Conservation (phyloP, 2,113 vertebrate genomes). For the Eclectus roratus region DNA sequence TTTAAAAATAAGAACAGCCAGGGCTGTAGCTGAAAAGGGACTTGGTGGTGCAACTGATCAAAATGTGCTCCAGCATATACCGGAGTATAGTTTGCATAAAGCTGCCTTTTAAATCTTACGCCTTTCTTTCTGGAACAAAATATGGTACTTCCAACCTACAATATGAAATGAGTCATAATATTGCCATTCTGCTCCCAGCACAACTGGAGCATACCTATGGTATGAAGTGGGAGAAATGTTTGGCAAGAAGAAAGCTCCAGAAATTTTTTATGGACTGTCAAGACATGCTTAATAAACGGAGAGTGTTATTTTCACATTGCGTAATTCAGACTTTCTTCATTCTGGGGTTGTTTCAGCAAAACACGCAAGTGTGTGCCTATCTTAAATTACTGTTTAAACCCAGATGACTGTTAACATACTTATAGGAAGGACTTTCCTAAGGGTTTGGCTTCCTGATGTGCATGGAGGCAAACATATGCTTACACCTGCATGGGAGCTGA, state of each 20-base stretch:
- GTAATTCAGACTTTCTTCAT: slow-evolving; percentile 17
- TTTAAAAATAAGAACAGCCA: slow-evolving; percentile 7
- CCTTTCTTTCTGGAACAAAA: slow-evolving; percentile 44
- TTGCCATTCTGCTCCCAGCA: slow-evolving; percentile 50
- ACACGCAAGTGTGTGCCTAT: neutral
- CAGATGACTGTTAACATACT: neutral
- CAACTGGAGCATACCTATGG: slow-evolving; percentile 54
- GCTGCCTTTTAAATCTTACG: slow-evolving; percentile 18
- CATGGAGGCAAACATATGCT: neutral
- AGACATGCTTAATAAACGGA: slow-evolving; percentile 35
- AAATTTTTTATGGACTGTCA: slow-evolving; percentile 32
- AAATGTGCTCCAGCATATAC: neutral
- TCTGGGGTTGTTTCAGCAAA: slow-evolving; percentile 2
- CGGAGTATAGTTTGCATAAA: slow-evolving; percentile 11
- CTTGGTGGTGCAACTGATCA: neutral
- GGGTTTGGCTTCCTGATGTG: neutral
- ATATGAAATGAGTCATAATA: slow-evolving; percentile 5
- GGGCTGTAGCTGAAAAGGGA: neutral
- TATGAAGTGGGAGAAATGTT: slow-evolving; percentile 48
- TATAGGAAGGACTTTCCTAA: neutral
- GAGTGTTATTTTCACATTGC: slow-evolving; percentile 46
- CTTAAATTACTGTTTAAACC: neutral
- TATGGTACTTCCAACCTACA: neutral
- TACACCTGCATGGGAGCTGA: neutral
- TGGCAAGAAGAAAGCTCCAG: slow-evolving; percentile 39